Percentiles rank a stretch among this genome's conserved stretches.
Evolutionary conservation across 2,888 invertebrate genomes (phyloP).

Genomic region (Amiota minor): DNA sequence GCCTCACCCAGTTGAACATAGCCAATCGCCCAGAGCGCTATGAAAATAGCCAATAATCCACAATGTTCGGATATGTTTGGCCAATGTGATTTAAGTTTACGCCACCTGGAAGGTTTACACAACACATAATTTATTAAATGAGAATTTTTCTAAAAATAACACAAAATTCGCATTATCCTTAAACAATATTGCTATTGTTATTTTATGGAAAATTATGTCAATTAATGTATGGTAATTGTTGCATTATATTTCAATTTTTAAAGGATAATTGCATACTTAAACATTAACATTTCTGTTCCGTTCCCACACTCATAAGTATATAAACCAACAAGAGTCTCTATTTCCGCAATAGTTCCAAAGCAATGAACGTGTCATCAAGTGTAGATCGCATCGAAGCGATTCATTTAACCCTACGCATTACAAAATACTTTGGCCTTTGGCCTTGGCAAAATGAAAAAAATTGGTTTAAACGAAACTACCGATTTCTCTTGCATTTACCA

Average conservation of each 20-base stretch:
- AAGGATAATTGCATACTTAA: too few species aligned
- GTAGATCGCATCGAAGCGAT: slow-evolving; percentile 46
- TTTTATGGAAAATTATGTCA: too few species aligned
- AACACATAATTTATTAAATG: background rate
- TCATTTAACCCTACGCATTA: slow-evolving; percentile 41
- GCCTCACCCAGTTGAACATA: slow-evolving; percentile 69
- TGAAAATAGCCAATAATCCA: slow-evolving; percentile 68
- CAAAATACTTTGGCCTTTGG: slow-evolving; percentile 53
- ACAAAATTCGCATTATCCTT: too few species aligned
- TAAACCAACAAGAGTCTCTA: too few species aligned
- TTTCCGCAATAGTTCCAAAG: too few species aligned
- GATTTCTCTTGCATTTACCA: slow-evolving; percentile 52
- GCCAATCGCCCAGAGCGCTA: slow-evolving; percentile 72
- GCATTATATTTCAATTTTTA: too few species aligned
- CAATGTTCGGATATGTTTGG: slow-evolving; percentile 67
- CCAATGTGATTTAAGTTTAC: slow-evolving; percentile 67
- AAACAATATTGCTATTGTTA: too few species aligned
- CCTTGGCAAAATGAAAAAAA: slow-evolving; percentile 43
- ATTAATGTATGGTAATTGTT: too few species aligned
- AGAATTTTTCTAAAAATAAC: background rate
- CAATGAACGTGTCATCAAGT: too few species aligned
- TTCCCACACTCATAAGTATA: too few species aligned
- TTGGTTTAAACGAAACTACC: slow-evolving; percentile 39
- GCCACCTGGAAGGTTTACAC: slow-evolving; percentile 65
- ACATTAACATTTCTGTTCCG: too few species aligned